Evolutionary conservation across 1,140 invertebrate genomes (phyloP).

Genomic region (Helicoverpa armigera): DNA sequence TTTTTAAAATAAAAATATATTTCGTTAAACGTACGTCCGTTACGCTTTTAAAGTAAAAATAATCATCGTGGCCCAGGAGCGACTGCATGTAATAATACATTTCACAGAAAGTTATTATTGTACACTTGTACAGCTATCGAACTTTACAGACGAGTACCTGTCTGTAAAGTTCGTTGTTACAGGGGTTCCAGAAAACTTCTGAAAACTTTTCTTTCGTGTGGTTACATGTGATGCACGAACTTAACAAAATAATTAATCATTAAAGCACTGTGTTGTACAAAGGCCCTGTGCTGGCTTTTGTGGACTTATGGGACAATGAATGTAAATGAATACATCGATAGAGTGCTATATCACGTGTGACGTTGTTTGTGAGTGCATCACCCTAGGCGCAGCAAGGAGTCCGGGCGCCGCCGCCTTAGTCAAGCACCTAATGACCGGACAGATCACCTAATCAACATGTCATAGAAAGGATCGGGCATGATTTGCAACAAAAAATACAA

Average conservation of each 20-base stretch:
- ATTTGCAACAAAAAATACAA: not conserved
- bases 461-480: not conserved
- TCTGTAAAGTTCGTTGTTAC: too few relatives aligned
- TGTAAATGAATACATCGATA: slow-evolving; percentile 21
- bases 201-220: slow-evolving; percentile 21
- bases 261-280: not conserved
- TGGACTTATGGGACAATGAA: slow-evolving; percentile 8
- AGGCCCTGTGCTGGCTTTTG: not conserved
- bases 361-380: slow-evolving; percentile 2
- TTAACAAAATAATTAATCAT: slow-evolving; percentile 5
- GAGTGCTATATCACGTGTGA: not conserved
- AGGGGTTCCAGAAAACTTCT: not conserved
- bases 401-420: slow-evolving; percentile 1
- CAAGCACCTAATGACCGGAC: slow-evolving; percentile 26
- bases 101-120: too few relatives aligned
- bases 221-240: slow-evolving; percentile 6
- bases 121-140: too few relatives aligned
- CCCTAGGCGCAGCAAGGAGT: not conserved
- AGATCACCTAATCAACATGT: not conserved
- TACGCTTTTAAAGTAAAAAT: too few relatives aligned
- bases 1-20: too few relatives aligned
- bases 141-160: too few relatives aligned
- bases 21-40: too few relatives aligned
- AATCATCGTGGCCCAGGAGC: too few relatives aligned
- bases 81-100: too few relatives aligned